Base-by-base conservation (phyloP, 2,797 vertebrate genomes). In the Microctenopoma steveboyesi region DNA sequence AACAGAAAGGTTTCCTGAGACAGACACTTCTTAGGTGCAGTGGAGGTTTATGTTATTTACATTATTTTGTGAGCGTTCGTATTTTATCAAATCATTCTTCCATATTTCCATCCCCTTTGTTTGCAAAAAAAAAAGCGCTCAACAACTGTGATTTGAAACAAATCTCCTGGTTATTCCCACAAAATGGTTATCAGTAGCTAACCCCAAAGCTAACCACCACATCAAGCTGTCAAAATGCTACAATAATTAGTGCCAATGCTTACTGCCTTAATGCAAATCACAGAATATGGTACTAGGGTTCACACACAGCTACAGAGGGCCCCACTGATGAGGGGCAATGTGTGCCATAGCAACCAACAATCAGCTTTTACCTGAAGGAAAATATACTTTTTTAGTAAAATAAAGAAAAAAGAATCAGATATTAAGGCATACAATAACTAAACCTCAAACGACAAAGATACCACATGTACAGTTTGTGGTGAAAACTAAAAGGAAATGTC, bases 261-360 rank as follows among this genome's bases (percentile, higher is more conserved):
- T 94, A 94, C 96, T 97, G 97, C 97, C 97, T 99, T 98, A 98
- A 97, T 87, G 90, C 88, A 88, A 93, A 93, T 92, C 89, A 88
- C 89, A 92, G 90, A 93, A 92, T 81, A 92, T 87, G 92, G 93
- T 93, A 91, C 91, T 92, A 86, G 82, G 83, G 89, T 94, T 91
- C 88, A 91, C 87, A 92, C 89, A 93, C 78, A 55, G 81, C 89
- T 90, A 92, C 79, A 73, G 91, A 90, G 85, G 82, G 89, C 89
- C 89, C 57, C 64, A 78, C 51, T 91, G 91, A 91, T 74, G 91
- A 92, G 68, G 88, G 92, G 92, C 86, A 83, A 93, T 92, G 92
- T 93, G 92, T 93, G 91, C 93, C 94, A 94, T 93, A 94, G 92
- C 86, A 91, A 86, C 88, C 92, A 93, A 93, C 92, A 94, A 94